Base-by-base conservation (phyloP, 2,888 invertebrate genomes). In the Thecocarcelia acutangulata region DNA sequence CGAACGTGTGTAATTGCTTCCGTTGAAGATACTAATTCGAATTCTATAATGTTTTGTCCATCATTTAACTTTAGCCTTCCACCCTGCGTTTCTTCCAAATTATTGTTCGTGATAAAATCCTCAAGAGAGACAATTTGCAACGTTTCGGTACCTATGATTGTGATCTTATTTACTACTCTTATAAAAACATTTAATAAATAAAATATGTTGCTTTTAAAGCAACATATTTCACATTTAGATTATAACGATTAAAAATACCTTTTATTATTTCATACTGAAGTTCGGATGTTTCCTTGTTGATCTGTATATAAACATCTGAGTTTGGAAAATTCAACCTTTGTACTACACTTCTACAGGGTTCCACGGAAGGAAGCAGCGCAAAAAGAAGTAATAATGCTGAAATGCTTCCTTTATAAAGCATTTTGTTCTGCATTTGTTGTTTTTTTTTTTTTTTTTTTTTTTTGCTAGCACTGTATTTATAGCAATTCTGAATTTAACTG, bases 231-330 rank as follows among this genome's bases (percentile, higher is more conserved):
- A n/a, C n/a, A n/a, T n/a, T n/a, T n/a, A n/a, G n/a, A n/a, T n/a
- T n/a, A n/a, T n/a, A n/a, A n/a, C n/a, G n/a, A n/a, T 3, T 33
- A 15, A 42, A 19, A 58, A 15, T 77, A 87, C 89, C 89, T 84
- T 86, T 88, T 85, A 88, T 86, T 58, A 90, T 77, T 63, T 89
- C 86, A 52, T 88, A 90, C 52, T 88, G 85, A n/a, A 89, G 77
- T 74, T 89, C 88, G 0, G 59, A 24, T 42, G 83, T 42, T 0
- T 87, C 86, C 15, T 87, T 89, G 1, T 85, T 79, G 28, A 89
- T 59, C 48, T 86, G 83, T 37, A 90, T 48, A 21, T 86, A 88
- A 52, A 90, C 78, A 77, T 89, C 86, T 13, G 87, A 87, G 64
- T 87, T 88, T 2, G 84, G 84, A 70, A 90, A 90, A 77, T 87